Base-by-base conservation (phyloP, 2,888 invertebrate genomes). In the Anthophora plumipes region DNA sequence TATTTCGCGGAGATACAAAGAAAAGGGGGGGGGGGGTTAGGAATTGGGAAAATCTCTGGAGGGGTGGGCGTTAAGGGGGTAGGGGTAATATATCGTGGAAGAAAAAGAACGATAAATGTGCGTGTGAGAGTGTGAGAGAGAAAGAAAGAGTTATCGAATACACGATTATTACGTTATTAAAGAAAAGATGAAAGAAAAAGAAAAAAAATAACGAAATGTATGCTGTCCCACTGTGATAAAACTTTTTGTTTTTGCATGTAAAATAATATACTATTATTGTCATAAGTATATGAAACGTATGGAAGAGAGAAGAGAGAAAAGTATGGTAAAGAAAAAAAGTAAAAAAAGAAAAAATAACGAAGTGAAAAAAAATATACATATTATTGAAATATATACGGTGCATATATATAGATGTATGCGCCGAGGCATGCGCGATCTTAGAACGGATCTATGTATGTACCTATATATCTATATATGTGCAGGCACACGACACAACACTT, bases 171-270 rank as follows among this genome's bases (percentile, higher is more conserved):
- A 89, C 88, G 89, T 87, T 90, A 91, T 91, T 91, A 89, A 91
- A 86, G 91, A 92, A 31, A 31, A 31, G 31, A n/a, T n/a, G n/a
- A n/a, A n/a, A n/a, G n/a, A n/a, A n/a, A 31, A 31, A 31, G 31
- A 31, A 31, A 4, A 31, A 31, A 4, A 31, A 31, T 3, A 31
- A 31, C 31, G 31, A 31, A 31, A 91, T 91, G 90, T 92, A 92
- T 91, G 92, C 92, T 93, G 92, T 92, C 92, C 92, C 91, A 93
- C 93, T 93, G 93, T 93, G 93, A 93, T 93, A 93, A 89, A 84
- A 91, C 92, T 89, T 92, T 92, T 91, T 91, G 90, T 91, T 93
- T 92, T 91, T 92, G 92, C 92, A 92, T 92, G 92, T 92, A 92
- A 90, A 92, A 88, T 91, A 92, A 88, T 91, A 92, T 91, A 90